Conservation (phyloP, 2,797 vertebrate genomes). For the Argyrosomus regius region DNA sequence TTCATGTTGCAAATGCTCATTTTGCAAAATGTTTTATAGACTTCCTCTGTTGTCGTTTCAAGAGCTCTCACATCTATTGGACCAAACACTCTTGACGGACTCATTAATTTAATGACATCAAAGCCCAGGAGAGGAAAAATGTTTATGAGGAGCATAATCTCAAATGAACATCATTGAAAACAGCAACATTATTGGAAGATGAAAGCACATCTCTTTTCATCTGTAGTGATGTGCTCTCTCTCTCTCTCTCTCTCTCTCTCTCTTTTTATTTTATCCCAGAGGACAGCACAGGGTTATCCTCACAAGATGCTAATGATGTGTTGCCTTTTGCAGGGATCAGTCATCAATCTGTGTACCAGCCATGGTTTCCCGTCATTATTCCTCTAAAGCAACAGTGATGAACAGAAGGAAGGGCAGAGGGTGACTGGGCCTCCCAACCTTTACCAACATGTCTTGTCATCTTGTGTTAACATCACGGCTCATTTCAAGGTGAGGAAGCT, state of each 20-base stretch:
- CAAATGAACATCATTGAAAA: conserved; percentile 53
- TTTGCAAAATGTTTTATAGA: conserved; percentile 27
- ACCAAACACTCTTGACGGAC: conserved; percentile 58
- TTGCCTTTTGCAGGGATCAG: conserved; percentile 67
- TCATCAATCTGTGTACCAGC: conserved; percentile 66
- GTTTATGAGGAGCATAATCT: conserved; percentile 62
- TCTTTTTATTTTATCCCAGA: conserved; percentile 32
- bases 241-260: too few species aligned
- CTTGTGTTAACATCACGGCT: conserved; percentile 41
- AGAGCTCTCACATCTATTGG: conserved; percentile 41
- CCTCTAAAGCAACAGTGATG: conserved; percentile 35
- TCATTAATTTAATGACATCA: conserved; percentile 72
- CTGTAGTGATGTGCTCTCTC: conserved; percentile 29
- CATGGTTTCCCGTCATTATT: conserved; percentile 57
- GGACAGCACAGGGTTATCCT: conserved; percentile 41
- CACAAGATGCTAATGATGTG: conserved; percentile 70
- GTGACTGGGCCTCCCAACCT: conserved; percentile 39
- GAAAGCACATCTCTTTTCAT: conserved; percentile 70
- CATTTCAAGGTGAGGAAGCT: conserved; percentile 39
- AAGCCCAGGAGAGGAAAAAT: conserved; percentile 67
- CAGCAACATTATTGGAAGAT: conserved; percentile 61
- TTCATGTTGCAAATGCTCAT: conserved; percentile 17
- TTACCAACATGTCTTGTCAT: conserved; percentile 38
- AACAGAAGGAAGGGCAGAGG: conserved; percentile 27
- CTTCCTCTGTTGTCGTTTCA: conserved; percentile 43